Evolutionary conservation across 1,140 invertebrate species (phyloP).

Genomic region (Lordiphosa stackelbergi): DNA sequence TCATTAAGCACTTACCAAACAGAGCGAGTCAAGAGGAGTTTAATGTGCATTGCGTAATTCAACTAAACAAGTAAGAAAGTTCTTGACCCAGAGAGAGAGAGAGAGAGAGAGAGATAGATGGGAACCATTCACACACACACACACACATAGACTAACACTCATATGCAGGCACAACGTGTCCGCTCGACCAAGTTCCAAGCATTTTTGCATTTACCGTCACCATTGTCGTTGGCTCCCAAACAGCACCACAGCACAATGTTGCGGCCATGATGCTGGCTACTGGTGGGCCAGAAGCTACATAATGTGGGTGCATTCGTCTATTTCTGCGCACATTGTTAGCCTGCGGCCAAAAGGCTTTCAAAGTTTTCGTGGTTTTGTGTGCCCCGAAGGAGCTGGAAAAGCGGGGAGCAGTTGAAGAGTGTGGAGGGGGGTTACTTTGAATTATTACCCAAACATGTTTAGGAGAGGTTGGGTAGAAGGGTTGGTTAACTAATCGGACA

Average conservation of each 20-base stretch:
- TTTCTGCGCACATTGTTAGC: conserved; percentile 49
- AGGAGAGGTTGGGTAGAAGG: neutral
- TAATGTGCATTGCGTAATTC: conserved; percentile 48
- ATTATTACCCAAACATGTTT: conserved; percentile 38
- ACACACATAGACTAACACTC: conserved; percentile 15
- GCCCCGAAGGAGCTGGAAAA: conserved; percentile 16
- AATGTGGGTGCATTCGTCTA: conserved; percentile 25
- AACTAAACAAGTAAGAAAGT: conserved; percentile 52
- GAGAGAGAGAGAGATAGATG: conserved; percentile 17
- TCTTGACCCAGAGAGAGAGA: conserved; percentile 18
- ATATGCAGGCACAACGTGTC: conserved; percentile 10
- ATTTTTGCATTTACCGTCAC: conserved; percentile 49
- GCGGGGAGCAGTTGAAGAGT: neutral
- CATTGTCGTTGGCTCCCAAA: conserved; percentile 38
- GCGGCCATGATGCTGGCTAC: conserved; percentile 12
- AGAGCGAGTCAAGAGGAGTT: conserved; percentile 30
- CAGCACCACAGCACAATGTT: conserved; percentile 39
- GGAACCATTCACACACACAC: conserved; percentile 27
- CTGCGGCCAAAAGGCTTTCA: conserved; percentile 48
- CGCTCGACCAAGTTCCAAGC: conserved; percentile 23
- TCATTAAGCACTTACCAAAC: conserved; percentile 52
- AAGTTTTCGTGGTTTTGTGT: conserved; percentile 46
- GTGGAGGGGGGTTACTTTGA: conserved; percentile 19
- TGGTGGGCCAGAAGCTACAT: neutral
- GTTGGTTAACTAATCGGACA: conserved; percentile 31